These are phyloP conservation scores for Hexactinellida sp. DNA, from an alignment of 37 sponge, comb jelly and placozoan genomes.

Conservation along the genomic window DNA sequence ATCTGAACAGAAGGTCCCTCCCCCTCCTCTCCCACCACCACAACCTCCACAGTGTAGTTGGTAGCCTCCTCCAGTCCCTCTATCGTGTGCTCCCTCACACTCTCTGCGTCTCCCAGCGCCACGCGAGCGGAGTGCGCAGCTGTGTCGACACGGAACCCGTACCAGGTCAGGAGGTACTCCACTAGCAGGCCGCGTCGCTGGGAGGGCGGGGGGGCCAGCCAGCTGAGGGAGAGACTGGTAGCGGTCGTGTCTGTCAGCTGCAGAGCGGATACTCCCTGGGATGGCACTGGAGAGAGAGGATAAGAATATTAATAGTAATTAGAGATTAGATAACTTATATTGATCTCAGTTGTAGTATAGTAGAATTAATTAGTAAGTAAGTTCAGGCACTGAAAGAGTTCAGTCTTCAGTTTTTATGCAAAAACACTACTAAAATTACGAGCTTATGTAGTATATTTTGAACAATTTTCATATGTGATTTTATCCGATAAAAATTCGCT, in stretches of 20 bases:
- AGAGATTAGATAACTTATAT: too few relatives aligned
- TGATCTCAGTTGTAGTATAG: too few relatives aligned
- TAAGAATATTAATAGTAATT: too few relatives aligned
- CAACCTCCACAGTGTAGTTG: neutral
- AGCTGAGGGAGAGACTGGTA: neutral
- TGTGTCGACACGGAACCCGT: neutral
- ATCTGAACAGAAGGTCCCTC: neutral
- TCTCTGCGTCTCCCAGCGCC: neutral
- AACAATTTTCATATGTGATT: too few relatives aligned
- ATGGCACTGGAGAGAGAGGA: too few relatives aligned
- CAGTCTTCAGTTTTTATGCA: too few relatives aligned
- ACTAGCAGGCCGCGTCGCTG: neutral
- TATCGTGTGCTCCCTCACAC: neutral
- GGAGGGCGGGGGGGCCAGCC: neutral
- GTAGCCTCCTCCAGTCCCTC: neutral
- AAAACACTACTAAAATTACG: too few relatives aligned
- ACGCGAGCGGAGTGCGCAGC: neutral
- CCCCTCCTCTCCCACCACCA: neutral
- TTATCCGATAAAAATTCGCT: too few relatives aligned
- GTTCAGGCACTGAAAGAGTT: too few relatives aligned
- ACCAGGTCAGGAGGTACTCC: neutral
- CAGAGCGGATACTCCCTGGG: neutral
- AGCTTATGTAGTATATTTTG: too few relatives aligned
- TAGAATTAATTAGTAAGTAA: too few relatives aligned
- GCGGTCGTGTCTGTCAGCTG: neutral